A percentile compares a stretch with the other conserved stretches of the same genome.
These are phyloP conservation scores for Grammomys dolichurus DNA, from an alignment of 2,113 vertebrate genomes.

Conservation along the genomic window DNA sequence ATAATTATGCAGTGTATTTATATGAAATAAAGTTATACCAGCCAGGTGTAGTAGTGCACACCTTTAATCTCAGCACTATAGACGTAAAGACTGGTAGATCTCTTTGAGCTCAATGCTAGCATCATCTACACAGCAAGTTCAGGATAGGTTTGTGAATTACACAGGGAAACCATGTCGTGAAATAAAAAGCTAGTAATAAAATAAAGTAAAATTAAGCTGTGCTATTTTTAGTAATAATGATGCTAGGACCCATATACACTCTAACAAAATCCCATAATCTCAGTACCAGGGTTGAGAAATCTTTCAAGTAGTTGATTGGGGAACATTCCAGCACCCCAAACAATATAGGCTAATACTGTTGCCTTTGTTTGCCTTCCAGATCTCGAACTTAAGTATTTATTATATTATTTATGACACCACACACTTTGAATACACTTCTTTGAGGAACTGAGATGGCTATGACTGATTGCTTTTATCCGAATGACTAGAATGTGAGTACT, in stretches of 20 bases:
- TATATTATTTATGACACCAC: background rate
- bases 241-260: background rate
- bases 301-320: background rate
- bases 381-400: background rate
- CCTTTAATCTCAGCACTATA: too few species aligned
- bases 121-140: too few species aligned
- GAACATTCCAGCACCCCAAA: background rate
- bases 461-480: background rate
- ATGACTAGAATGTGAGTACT: background rate
- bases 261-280: background rate
- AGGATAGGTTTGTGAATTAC: too few species aligned
- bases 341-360: background rate
- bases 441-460: background rate
- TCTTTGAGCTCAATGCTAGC: too few species aligned
- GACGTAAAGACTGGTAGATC: too few species aligned
- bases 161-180: too few species aligned
- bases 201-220: too few species aligned
- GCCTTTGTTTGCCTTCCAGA: background rate
- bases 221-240: background rate
- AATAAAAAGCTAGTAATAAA: too few species aligned
- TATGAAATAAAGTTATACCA: background rate
- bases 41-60: too few species aligned
- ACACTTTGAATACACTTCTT: background rate
- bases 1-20: background rate
- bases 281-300: background rate